Conservation (phyloP, 2,797 vertebrate species). For the Anguilla anguilla region DNA sequence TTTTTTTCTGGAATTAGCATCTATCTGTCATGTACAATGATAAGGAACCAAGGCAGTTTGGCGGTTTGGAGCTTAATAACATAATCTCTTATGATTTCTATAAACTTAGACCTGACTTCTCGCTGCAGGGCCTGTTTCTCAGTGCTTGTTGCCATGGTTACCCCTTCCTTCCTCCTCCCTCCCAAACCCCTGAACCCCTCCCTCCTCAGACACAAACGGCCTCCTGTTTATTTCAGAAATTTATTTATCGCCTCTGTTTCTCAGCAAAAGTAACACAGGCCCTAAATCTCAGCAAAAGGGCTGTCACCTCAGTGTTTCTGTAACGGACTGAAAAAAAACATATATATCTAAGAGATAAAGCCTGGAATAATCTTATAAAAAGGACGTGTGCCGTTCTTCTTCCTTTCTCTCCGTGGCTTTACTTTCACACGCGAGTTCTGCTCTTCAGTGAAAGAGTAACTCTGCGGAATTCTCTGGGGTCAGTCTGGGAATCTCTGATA, state of each 20-base stretch:
- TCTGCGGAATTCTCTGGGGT: background rate
- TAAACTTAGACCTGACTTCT: constrained; percentile 46
- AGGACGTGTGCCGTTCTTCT: background rate
- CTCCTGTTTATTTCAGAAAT: constrained; percentile 63
- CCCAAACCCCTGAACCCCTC: constrained; percentile 52
- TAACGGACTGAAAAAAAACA: background rate
- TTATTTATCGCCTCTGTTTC: constrained; percentile 18
- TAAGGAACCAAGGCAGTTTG: constrained; percentile 40
- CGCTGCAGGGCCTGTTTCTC: constrained; percentile 66
- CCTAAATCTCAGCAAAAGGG: background rate
- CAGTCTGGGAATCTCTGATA: background rate
- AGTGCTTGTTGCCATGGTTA: constrained; percentile 78
- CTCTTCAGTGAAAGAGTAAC: background rate
- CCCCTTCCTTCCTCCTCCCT: constrained; percentile 60
- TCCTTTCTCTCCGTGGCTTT: background rate
- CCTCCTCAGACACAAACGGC: constrained; percentile 52
- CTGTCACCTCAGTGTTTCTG: background rate
- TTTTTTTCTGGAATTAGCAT: constrained; percentile 34
- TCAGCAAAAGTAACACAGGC: background rate
- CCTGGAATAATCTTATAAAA: background rate
- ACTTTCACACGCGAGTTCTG: background rate
- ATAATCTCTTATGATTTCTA: constrained; percentile 69
- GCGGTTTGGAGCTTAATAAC: constrained; percentile 53
- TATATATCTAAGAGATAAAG: background rate
- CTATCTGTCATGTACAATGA: constrained; percentile 40